Conservation (phyloP, 2,113 vertebrate genomes). For the Vireo altiloquus region DNA sequence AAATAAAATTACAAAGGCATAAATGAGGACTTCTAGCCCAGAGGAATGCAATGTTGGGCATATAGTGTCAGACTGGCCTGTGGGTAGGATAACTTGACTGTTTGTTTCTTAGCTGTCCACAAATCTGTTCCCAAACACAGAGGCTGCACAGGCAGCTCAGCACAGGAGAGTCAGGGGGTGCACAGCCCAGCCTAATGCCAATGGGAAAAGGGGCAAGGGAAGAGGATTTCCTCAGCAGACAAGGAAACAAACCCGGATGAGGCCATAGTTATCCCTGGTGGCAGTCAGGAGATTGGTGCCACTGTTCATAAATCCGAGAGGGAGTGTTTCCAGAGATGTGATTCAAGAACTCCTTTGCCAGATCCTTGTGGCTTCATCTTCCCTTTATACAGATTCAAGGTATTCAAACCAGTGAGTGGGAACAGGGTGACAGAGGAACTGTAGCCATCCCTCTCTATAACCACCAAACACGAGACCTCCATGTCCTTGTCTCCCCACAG, state of each 20-base stretch:
- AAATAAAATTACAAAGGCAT: not conserved
- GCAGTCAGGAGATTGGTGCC: not conserved
- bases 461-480: not conserved
- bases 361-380: not conserved
- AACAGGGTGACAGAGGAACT: fast-evolving
- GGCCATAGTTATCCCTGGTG: not conserved
- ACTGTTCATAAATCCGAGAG: not conserved
- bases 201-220: not conserved
- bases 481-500: not conserved
- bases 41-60: not conserved
- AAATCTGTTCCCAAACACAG: not conserved
- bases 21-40: not conserved
- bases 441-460: not conserved
- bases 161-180: not conserved
- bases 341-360: not conserved
- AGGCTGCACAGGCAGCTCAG: not conserved
- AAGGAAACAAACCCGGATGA: not conserved
- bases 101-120: not conserved
- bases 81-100: not conserved
- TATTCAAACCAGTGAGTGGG: not conserved
- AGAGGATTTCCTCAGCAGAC: not conserved
- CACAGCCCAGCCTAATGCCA: not conserved
- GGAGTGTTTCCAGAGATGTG: not conserved
- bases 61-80: not conserved
- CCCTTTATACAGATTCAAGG: not conserved